These are phyloP conservation scores for Varanus komodoensis DNA, from an alignment of 2,113 vertebrate species.

Conservation along the genomic window DNA sequence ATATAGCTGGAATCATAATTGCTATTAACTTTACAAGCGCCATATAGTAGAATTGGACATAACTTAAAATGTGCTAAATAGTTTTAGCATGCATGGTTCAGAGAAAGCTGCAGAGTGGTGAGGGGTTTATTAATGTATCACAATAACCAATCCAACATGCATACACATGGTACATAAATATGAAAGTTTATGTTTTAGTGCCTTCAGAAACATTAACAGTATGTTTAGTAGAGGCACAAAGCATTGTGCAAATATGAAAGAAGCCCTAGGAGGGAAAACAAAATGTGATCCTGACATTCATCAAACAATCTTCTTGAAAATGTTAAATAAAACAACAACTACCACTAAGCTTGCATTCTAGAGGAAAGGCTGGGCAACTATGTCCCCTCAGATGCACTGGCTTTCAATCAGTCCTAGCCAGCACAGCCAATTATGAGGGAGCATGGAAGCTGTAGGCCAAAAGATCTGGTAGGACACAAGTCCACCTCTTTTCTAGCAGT, in stretches of 20 bases:
- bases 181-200: conserved; percentile 48
- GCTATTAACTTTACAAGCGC: conserved; percentile 60
- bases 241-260: conserved; percentile 69
- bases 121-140: conserved; percentile 51
- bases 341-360: conserved; percentile 35
- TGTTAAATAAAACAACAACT: conserved; percentile 42
- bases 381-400: not conserved
- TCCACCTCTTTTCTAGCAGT: conserved; percentile 1
- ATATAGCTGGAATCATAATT: conserved; percentile 63
- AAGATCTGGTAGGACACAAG: not conserved
- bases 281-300: conserved; percentile 61
- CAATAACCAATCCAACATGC: not conserved
- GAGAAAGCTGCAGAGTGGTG: conserved; percentile 36
- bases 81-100: conserved; percentile 51
- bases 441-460: not conserved
- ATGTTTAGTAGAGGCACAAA: conserved; percentile 56
- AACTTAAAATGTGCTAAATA: conserved; percentile 68
- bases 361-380: not conserved
- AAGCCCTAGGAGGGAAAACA: conserved; percentile 50
- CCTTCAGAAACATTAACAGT: conserved; percentile 47
- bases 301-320: conserved; percentile 54
- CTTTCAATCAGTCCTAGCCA: no score
- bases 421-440: no score
- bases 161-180: conserved; percentile 23
- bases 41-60: conserved; percentile 64